Conservation (phyloP, 1,140 invertebrate species). For the Psix sp. region DNA sequence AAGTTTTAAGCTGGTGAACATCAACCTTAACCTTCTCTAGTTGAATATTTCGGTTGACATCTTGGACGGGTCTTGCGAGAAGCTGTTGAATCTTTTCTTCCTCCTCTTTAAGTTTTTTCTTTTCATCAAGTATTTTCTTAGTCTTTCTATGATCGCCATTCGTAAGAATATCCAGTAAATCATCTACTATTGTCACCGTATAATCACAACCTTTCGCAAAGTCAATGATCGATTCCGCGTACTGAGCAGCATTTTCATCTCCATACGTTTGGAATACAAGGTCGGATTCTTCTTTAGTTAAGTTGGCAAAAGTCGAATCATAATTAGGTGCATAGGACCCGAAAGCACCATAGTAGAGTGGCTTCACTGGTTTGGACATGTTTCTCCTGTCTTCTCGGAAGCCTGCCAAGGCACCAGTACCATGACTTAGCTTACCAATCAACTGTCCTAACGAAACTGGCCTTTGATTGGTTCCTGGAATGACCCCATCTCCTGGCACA, state of each 20-base stretch:
- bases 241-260: constrained; percentile 90
- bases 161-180: constrained; percentile 88
- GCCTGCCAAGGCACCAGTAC: constrained; percentile 83
- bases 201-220: constrained; percentile 92
- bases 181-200: constrained; percentile 89
- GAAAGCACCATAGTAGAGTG: constrained; percentile 95
- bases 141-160: constrained; percentile 90
- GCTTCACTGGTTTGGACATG: constrained; percentile 91
- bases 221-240: constrained; percentile 89
- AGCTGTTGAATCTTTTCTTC: constrained; percentile 80
- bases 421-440: constrained; percentile 90
- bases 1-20: constrained; percentile 83
- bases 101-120: constrained; percentile 80
- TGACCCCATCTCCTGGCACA: constrained; percentile 85
- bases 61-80: constrained; percentile 76
- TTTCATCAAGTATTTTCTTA: constrained; percentile 82
- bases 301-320: constrained; percentile 95
- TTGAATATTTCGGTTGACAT: constrained; percentile 75
- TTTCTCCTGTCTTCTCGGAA: constrained; percentile 94
- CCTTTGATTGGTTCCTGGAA: constrained; percentile 83
- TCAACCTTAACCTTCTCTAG: constrained; percentile 82
- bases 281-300: constrained; percentile 95
- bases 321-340: constrained; percentile 96
- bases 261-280: constrained; percentile 94
- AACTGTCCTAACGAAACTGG: constrained; percentile 89